Conservation (phyloP, 2,888 invertebrate genomes). For the Andrena praecox region DNA sequence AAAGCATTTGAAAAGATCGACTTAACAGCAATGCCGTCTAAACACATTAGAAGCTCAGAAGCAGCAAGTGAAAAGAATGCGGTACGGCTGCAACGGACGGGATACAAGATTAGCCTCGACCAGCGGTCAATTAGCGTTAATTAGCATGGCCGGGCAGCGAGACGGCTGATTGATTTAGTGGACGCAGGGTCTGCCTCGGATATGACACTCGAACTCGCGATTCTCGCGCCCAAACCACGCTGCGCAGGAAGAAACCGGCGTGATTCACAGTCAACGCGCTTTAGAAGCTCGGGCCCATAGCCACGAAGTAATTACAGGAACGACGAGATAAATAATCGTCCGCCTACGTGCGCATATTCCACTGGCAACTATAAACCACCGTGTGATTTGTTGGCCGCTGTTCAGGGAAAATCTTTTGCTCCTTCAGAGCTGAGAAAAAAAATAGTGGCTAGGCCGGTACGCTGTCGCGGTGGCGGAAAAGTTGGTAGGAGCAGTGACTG, state of each 20-base stretch:
- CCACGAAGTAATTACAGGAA: constrained; percentile 69
- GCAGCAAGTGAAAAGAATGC: constrained; percentile 11
- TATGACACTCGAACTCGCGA: constrained; percentile 51
- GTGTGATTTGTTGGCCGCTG: constrained; percentile 52
- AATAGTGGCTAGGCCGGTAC: background rate
- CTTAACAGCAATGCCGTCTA: background rate
- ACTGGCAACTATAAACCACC: constrained; percentile 52
- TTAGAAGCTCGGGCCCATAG: constrained; percentile 56
- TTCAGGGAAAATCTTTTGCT: constrained; percentile 36
- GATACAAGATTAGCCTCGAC: constrained; percentile 53
- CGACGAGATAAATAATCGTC: constrained; percentile 74
- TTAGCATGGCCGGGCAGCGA: constrained; percentile 67
- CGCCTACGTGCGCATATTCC: constrained; percentile 61
- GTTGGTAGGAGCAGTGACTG: background rate
- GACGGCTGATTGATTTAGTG: constrained; percentile 77
- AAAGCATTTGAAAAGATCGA: too few species aligned
- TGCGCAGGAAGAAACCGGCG: constrained; percentile 31
- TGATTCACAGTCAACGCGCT: constrained; percentile 67
- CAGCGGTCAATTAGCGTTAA: constrained; percentile 77
- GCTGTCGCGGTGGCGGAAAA: background rate
- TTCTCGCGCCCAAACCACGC: constrained; percentile 28
- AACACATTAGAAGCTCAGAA: background rate
- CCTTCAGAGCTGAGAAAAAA: background rate
- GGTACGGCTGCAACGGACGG: background rate
- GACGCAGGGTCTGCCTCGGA: constrained; percentile 54